phyloP scores from a whole-genome alignment of 1,140 invertebrate genomes.

The Dendrolimus punctatus region DNA sequence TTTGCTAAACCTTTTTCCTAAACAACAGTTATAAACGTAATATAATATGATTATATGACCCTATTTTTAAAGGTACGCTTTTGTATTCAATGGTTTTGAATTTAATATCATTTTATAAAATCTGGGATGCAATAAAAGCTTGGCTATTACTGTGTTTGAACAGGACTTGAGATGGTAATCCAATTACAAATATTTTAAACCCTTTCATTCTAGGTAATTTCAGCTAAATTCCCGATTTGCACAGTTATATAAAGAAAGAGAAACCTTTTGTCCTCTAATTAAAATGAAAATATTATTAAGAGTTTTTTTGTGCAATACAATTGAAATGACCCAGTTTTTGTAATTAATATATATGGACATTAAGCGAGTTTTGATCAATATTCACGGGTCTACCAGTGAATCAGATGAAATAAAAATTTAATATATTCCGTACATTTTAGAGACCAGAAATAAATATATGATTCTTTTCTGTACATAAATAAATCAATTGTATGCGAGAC shows the following conservation, averaged over 20 bases:
- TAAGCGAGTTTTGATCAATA: no score
- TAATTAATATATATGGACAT: no score
- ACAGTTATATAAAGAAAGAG: not conserved
- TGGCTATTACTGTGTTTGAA: conserved; percentile 32
- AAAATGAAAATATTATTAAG: no score
- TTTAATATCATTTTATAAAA: conserved; percentile 20
- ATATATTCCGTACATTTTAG: no score
- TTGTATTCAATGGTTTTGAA: conserved; percentile 3
- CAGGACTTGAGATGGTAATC: conserved; percentile 30
- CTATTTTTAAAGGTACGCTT: no score
- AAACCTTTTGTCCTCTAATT: not conserved
- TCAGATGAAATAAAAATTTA: no score
- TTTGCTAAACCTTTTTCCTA: conserved; percentile 11
- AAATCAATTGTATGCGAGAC: no score
- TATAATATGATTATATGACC: no score
- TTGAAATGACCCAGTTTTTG: not conserved
- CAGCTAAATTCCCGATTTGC: conserved; percentile 15
- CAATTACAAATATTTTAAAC: conserved; percentile 29
- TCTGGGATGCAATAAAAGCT: conserved; percentile 32
- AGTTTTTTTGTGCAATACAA: no score
- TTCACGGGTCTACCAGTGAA: no score
- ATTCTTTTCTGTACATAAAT: no score
- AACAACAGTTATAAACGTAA: conserved; percentile 10
- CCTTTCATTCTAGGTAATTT: conserved; percentile 13
- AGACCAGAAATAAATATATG: no score